A percentile compares a stretch with the other conserved stretches of the same genome.
Evolutionary conservation across 2,888 invertebrate genomes (phyloP).

Genomic region (Yponomeuta cagnagella): DNA sequence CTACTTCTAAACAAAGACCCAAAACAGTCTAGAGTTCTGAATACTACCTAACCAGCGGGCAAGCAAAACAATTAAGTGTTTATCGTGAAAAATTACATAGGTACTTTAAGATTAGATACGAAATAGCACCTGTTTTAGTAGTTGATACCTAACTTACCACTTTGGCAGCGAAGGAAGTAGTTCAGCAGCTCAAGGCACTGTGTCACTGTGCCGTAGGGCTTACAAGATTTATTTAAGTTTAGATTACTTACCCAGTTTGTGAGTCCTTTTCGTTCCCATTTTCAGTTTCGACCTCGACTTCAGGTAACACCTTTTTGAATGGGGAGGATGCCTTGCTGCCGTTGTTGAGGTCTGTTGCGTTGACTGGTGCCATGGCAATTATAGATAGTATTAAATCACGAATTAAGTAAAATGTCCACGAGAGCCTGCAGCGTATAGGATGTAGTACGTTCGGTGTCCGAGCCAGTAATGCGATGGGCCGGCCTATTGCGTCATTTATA

Average conservation of each 20-base stretch:
- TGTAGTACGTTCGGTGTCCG: slow-evolving; percentile 49
- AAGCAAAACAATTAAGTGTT: too few relatives aligned
- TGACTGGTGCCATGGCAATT: slow-evolving; percentile 65
- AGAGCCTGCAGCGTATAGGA: slow-evolving; percentile 22
- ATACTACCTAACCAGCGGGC: too few relatives aligned
- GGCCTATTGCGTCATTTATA: slow-evolving; percentile 47
- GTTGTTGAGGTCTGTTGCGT: slow-evolving; percentile 45
- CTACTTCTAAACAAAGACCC: background rate
- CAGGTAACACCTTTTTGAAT: slow-evolving; percentile 52
- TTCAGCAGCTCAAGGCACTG: background rate
- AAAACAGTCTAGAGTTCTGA: too few relatives aligned
- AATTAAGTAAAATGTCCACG: slow-evolving; percentile 25
- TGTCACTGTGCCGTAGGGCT: background rate
- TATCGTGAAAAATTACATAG: too few relatives aligned
- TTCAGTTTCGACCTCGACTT: slow-evolving; percentile 46
- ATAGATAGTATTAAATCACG: slow-evolving; percentile 30
- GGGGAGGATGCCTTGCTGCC: slow-evolving; percentile 43
- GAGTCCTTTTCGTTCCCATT: slow-evolving; percentile 15
- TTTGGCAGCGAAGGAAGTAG: background rate
- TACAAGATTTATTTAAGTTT: background rate
- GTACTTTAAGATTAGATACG: too few relatives aligned
- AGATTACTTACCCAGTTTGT: slow-evolving; percentile 14
- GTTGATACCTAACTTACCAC: too few relatives aligned
- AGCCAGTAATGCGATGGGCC: slow-evolving; percentile 48
- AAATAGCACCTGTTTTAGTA: too few relatives aligned